Conservation (phyloP, 2,888 invertebrate species). For the Scaptodrosophila latifasciaeformis region DNA sequence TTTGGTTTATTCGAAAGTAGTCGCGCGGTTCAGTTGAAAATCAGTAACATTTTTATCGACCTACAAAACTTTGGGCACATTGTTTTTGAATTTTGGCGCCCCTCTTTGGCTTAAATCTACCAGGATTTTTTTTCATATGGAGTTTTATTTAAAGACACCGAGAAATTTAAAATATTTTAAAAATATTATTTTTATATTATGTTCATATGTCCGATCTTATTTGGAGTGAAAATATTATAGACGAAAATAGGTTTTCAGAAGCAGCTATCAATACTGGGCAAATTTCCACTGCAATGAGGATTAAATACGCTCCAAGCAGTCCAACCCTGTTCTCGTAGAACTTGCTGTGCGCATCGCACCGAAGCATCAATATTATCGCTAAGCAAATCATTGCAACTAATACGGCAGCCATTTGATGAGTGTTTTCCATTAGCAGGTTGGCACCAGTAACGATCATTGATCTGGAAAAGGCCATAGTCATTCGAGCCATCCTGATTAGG, state of each 20-base stretch:
- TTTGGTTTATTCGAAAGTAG: no score
- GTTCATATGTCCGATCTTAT: no score
- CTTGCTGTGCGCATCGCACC: conserved; percentile 44
- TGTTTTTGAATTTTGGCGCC: no score
- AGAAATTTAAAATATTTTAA: neutral
- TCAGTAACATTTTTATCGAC: no score
- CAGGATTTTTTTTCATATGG: no score
- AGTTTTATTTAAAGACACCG: neutral
- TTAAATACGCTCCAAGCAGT: conserved; percentile 51
- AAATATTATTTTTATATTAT: neutral
- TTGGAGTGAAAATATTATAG: no score
- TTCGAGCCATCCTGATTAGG: conserved; percentile 74
- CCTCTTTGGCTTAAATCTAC: no score
- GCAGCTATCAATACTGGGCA: conserved; percentile 38
- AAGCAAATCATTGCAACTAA: conserved; percentile 44
- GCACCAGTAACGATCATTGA: conserved; percentile 64
- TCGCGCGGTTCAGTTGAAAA: no score
- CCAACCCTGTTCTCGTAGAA: conserved; percentile 51
- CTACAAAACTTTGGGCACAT: no score
- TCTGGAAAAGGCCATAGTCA: conserved; percentile 68
- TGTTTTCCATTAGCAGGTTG: conserved; percentile 28
- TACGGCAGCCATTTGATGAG: conserved; percentile 48
- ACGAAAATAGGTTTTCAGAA: no score
- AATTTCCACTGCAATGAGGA: conserved; percentile 29
- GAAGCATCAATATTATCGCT: conserved; percentile 44